A percentile compares a stretch with the other conserved stretches of the same genome.
Evolutionary conservation across 1,140 invertebrate genomes (phyloP).

Genomic region (Leptinotarsa lineolata): DNA sequence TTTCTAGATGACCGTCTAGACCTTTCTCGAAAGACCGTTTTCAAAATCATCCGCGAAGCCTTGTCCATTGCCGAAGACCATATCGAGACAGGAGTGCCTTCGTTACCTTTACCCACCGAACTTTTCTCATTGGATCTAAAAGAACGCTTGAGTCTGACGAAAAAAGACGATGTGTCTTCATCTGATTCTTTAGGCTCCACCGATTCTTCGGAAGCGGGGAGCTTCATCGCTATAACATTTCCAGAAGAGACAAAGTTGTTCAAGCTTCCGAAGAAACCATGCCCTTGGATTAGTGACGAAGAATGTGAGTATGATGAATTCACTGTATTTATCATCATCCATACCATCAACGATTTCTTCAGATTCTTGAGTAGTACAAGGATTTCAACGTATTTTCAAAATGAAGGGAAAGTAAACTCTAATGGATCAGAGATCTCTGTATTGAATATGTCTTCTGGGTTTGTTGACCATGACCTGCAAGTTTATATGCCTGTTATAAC

Average conservation of each 20-base stretch:
- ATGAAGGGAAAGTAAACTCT: too few species aligned
- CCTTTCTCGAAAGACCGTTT: conserved; percentile 21
- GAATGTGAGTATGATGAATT: conserved; percentile 19
- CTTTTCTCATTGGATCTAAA: conserved; percentile 10
- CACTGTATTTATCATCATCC: too few species aligned
- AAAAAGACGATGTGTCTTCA: background rate
- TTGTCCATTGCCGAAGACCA: conserved; percentile 22
- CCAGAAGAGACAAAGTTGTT: conserved; percentile 26
- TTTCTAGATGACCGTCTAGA: background rate
- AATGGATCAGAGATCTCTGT: too few species aligned
- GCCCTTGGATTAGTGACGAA: conserved; percentile 14
- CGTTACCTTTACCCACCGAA: conserved; percentile 21
- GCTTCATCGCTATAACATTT: conserved; percentile 31
- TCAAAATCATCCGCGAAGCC: conserved; percentile 27
- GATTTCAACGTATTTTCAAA: too few species aligned
- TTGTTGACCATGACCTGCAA: too few species aligned
- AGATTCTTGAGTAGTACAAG: too few species aligned
- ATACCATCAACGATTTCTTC: too few species aligned
- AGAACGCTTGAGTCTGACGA: background rate
- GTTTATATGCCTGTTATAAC: too few species aligned
- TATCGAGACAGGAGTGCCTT: conserved; percentile 23
- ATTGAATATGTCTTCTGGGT: too few species aligned
- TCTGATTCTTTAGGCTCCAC: background rate
- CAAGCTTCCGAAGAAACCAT: conserved; percentile 19
- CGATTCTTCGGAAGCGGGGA: background rate